Evolutionary conservation across 1,140 invertebrate species (phyloP).

Genomic region (Caenorhabditis inopinata): DNA sequence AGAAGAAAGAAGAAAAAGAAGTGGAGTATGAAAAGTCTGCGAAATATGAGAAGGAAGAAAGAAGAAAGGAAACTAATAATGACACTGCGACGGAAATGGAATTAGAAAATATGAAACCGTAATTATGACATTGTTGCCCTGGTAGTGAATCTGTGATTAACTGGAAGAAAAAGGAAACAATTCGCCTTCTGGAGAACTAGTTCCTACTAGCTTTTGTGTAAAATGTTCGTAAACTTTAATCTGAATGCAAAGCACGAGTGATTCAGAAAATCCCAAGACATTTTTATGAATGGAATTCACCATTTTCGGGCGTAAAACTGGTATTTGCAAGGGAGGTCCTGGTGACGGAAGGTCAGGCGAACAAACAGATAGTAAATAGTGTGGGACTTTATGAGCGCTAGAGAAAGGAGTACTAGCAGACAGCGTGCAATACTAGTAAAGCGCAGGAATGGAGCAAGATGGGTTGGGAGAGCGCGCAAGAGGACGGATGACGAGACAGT

Average conservation of each 20-base stretch:
- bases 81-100: not conserved
- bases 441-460: not conserved
- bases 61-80: not conserved
- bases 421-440: slow-evolving; percentile 10
- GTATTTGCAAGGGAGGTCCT: not conserved
- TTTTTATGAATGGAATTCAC: no score
- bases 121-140: no score
- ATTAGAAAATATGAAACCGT: not conserved
- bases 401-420: not conserved
- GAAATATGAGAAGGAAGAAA: slow-evolving; percentile 21
- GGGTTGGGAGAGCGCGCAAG: not conserved
- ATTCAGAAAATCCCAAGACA: no score
- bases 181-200: no score
- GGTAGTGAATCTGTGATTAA: no score
- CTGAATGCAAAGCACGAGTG: no score
- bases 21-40: not conserved
- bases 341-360: slow-evolving; percentile 1
- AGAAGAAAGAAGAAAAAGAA: not conserved
- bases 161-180: no score
- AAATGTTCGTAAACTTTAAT: no score
- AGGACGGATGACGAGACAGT: no score
- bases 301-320: not conserved
- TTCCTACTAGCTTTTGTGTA: no score
- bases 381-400: not conserved
- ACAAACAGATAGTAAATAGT: not conserved